phyloP scores from a whole-genome alignment of 1,140 invertebrate genomes.

The Ceratoteleas bidentatus region DNA sequence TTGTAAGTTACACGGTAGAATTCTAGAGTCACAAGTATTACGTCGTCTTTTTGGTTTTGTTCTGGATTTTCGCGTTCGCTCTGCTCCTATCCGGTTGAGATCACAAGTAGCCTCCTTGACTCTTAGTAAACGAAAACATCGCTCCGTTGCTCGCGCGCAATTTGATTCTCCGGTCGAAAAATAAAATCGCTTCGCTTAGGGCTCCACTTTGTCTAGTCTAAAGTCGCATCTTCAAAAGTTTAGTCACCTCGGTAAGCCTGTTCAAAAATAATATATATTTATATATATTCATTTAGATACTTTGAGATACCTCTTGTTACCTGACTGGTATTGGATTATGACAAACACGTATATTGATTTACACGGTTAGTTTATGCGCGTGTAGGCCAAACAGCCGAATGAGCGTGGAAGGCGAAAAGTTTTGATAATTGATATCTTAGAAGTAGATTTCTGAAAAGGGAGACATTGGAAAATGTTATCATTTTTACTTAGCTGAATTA shows the following conservation, averaged over 20 bases:
- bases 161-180: constrained; percentile 39
- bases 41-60: constrained; percentile 29
- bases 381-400: constrained; percentile 6
- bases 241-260: constrained; percentile 14
- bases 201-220: constrained; percentile 27
- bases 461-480: too few relatives aligned
- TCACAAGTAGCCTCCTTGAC: constrained; percentile 51
- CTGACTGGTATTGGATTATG: constrained; percentile 28
- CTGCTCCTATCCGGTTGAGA: constrained; percentile 31
- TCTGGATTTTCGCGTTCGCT: neutral
- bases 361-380: constrained; percentile 14
- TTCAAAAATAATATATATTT: constrained; percentile 47
- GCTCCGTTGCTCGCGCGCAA: constrained; percentile 25
- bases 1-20: constrained; percentile 9
- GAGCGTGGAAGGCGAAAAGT: too few relatives aligned
- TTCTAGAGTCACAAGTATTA: constrained; percentile 41
- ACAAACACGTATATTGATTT: constrained; percentile 23
- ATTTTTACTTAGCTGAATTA: too few relatives aligned
- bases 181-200: constrained; percentile 32
- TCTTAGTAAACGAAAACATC: constrained; percentile 26
- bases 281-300: too few relatives aligned
- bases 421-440: too few relatives aligned
- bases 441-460: too few relatives aligned
- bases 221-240: constrained; percentile 20
- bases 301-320: constrained; percentile 18